These are phyloP conservation scores for Pristiophorus japonicus DNA, from an alignment of 2,113 vertebrate genomes.

Conservation along the genomic window DNA sequence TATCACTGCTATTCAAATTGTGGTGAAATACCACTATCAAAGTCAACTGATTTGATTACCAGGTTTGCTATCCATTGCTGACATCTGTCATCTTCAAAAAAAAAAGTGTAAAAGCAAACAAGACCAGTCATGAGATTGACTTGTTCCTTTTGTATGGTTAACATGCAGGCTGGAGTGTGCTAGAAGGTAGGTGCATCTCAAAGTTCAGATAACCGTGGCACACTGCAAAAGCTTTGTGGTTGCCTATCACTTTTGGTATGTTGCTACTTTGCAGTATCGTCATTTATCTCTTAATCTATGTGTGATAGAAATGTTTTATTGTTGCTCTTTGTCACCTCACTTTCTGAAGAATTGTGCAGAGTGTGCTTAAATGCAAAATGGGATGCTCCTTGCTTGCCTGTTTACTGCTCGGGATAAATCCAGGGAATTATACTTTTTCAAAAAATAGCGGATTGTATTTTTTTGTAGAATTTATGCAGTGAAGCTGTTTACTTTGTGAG, in stretches of 20 bases:
- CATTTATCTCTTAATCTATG: background rate
- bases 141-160: background rate
- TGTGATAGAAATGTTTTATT: background rate
- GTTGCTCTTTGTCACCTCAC: background rate
- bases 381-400: background rate
- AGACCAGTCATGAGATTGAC: background rate
- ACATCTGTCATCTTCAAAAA: background rate
- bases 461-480: background rate
- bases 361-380: background rate
- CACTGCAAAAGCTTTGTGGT: slow-evolving; percentile 31
- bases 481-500: background rate
- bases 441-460: background rate
- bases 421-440: background rate
- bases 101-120: background rate
- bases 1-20: background rate
- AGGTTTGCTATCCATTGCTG: background rate
- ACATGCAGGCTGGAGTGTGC: background rate
- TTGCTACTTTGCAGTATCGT: background rate
- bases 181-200: background rate
- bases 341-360: background rate
- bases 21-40: background rate
- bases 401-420: background rate
- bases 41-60: background rate
- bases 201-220: background rate
- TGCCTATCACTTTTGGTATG: background rate